Conservation (phyloP, 2,797 vertebrate species). For the Anguilla marmorata region DNA sequence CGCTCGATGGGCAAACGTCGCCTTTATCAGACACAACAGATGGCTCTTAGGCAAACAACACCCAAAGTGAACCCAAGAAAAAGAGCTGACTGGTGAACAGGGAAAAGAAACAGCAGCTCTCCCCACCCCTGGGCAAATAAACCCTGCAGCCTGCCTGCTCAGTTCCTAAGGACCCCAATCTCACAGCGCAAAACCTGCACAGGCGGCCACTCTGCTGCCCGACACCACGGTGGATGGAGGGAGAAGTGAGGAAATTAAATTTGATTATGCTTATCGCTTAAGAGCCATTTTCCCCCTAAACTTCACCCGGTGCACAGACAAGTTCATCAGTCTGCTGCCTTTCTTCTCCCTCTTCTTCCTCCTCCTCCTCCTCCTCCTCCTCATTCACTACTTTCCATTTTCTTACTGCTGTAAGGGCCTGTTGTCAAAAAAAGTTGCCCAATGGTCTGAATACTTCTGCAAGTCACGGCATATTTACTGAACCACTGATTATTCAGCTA, state of each 20-base stretch:
- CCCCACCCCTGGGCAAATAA: not conserved
- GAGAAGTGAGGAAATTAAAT: not conserved
- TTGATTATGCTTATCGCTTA: not conserved
- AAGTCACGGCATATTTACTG: no score
- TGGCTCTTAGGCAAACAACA: not conserved
- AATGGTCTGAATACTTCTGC: no score
- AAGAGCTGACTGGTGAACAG: not conserved
- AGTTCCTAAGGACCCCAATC: not conserved
- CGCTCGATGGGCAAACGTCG: not conserved
- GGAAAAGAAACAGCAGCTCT: not conserved
- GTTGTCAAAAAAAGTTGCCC: no score
- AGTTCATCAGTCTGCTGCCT: not conserved
- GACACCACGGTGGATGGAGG: not conserved
- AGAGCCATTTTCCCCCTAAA: not conserved
- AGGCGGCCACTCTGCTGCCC: not conserved
- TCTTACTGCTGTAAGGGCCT: no score
- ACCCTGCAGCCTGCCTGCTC: not conserved
- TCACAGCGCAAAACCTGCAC: not conserved
- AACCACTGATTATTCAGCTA: no score
- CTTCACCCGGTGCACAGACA: not conserved
- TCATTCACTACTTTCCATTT: no score
- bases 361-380: no score
- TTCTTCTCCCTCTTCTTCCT: not conserved
- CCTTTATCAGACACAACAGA: not conserved
- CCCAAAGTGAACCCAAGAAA: not conserved